Conservation (phyloP, 2,797 vertebrate genomes). For the Melanotaenia parkinsoni region DNA sequence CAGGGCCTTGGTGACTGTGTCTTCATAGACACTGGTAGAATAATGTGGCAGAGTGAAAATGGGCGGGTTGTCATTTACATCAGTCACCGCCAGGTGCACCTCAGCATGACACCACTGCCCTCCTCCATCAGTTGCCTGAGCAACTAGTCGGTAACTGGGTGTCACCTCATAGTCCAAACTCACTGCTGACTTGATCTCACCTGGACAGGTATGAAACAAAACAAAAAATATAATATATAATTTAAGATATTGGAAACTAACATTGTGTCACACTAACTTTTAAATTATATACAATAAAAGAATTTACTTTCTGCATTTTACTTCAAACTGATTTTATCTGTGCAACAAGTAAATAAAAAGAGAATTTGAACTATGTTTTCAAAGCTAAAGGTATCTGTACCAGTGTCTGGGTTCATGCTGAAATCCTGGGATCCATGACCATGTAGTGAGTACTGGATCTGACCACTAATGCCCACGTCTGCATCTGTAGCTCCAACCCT, state of each 20-base stretch:
- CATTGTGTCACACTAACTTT: neutral
- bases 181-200: slow-evolving; percentile 89
- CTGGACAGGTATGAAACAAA: slow-evolving; percentile 72
- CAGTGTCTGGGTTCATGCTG: slow-evolving; percentile 89
- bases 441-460: slow-evolving; percentile 90
- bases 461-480: slow-evolving; percentile 89
- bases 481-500: slow-evolving; percentile 89
- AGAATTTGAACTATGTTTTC: neutral
- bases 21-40: slow-evolving; percentile 90
- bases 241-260: neutral
- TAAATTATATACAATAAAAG: neutral
- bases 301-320: neutral
- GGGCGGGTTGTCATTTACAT: slow-evolving; percentile 86
- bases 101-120: slow-evolving; percentile 90
- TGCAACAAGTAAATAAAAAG: neutral
- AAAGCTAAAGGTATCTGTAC: slow-evolving; percentile 72
- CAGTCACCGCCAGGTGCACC: slow-evolving; percentile 87
- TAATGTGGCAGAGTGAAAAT: slow-evolving; percentile 88
- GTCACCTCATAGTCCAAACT: slow-evolving; percentile 89
- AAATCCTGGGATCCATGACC: slow-evolving; percentile 91
- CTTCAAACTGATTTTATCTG: neutral
- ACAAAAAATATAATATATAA: neutral
- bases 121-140: slow-evolving; percentile 91
- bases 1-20: slow-evolving; percentile 92
- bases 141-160: slow-evolving; percentile 86